These are phyloP conservation scores for Dendrophyllia cribrosa DNA, from an alignment of 64 coral and sea anemone species.

Conservation along the genomic window DNA sequence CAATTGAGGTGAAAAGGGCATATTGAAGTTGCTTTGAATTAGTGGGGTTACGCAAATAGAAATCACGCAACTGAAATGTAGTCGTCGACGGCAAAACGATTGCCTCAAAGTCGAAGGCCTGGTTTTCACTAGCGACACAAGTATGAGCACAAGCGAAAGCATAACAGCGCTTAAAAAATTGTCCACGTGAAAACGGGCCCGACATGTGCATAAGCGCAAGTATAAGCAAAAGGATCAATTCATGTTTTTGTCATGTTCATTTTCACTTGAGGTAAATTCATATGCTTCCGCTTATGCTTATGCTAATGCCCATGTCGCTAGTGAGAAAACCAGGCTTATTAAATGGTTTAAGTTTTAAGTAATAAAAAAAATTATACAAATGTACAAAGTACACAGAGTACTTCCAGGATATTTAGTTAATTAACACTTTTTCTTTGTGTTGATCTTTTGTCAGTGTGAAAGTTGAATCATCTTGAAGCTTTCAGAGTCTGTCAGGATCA, in stretches of 20 bases:
- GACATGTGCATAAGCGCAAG: no score
- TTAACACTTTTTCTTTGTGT: conserved; percentile 1
- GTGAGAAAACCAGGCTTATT: no score
- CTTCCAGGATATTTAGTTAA: background rate
- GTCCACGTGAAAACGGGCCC: no score
- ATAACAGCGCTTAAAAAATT: no score
- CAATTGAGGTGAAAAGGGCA: background rate
- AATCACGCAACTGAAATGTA: background rate
- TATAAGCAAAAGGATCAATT: no score
- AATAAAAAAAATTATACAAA: background rate
- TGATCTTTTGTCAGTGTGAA: background rate
- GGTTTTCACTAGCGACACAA: background rate
- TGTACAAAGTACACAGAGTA: background rate
- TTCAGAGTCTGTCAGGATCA: background rate
- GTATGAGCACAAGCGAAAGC: no score
- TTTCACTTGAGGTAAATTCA: no score
- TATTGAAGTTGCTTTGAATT: background rate
- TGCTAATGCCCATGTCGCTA: no score
- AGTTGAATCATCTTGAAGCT: background rate
- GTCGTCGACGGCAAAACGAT: background rate
- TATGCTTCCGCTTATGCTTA: no score
- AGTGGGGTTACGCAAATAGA: background rate
- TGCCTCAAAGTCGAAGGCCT: background rate
- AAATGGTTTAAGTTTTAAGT: background rate
- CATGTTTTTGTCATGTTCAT: no score